Percentiles rank a stretch among this genome's conserved stretches.
These are phyloP conservation scores for Oxycera nigricornis DNA, from an alignment of 2,888 invertebrate species.

Conservation along the genomic window DNA sequence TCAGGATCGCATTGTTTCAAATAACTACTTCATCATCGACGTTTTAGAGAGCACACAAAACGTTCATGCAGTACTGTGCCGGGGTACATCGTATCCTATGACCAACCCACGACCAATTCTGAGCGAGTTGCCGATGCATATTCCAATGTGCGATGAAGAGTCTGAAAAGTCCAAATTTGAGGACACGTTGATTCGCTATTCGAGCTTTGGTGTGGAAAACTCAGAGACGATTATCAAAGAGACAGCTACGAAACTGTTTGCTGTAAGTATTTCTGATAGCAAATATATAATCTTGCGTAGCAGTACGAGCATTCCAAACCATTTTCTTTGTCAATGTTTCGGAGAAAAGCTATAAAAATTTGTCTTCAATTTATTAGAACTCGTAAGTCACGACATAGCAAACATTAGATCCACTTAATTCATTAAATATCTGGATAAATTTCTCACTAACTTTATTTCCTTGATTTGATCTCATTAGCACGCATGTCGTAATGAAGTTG, in stretches of 20 bases:
- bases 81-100: conserved; percentile 86
- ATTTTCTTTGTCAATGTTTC: not conserved
- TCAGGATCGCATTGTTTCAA: conserved; percentile 71
- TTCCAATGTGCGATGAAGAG: conserved; percentile 79
- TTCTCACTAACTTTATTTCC: not conserved
- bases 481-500: conserved; percentile 82
- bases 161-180: conserved; percentile 85
- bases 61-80: conserved; percentile 84
- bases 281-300: too few relatives aligned
- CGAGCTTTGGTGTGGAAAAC: conserved; percentile 68
- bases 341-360: not conserved
- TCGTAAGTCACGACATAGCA: too few relatives aligned
- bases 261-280: conserved; percentile 75
- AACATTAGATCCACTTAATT: too few relatives aligned
- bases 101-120: conserved; percentile 87
- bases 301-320: not conserved
- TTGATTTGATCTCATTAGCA: conserved; percentile 67
- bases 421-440: too few relatives aligned
- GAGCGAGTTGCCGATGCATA: conserved; percentile 74
- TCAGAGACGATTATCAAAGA: conserved; percentile 76
- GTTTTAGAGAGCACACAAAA: conserved; percentile 80
- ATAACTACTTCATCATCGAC: conserved; percentile 79
- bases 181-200: conserved; percentile 73
- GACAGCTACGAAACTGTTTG: conserved; percentile 87
- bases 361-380: too few relatives aligned